These are phyloP conservation scores for Caiman crocodilus DNA, from an alignment of 2,797 vertebrate genomes.

Conservation along the genomic window DNA sequence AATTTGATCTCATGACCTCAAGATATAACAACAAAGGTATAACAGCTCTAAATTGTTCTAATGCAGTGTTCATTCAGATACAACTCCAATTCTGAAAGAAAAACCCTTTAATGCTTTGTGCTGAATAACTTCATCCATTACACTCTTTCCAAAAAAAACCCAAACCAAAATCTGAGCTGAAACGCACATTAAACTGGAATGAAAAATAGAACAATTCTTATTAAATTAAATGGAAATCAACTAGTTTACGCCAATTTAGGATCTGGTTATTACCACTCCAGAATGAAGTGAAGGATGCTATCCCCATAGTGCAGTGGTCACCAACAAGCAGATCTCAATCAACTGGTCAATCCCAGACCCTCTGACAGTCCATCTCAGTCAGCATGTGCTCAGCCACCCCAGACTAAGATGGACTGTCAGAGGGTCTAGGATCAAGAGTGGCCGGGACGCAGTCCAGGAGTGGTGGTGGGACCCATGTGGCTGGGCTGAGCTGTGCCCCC, in stretches of 20 bases:
- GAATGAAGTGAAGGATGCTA: not conserved
- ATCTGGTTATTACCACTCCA: not conserved
- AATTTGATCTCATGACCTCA: conserved; percentile 22
- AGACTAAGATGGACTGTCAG: no score
- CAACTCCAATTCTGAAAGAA: not conserved
- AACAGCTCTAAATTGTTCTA: conserved; percentile 20
- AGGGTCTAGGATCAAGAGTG: no score
- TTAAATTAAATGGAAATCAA: not conserved
- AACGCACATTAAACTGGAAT: not conserved
- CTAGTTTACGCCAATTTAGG: not conserved
- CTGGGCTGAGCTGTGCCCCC: no score
- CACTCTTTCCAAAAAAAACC: not conserved
- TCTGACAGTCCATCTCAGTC: no score
- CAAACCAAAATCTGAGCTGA: not conserved
- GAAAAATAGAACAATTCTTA: not conserved
- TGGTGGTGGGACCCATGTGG: no score
- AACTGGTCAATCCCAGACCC: no score
- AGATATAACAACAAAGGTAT: conserved; percentile 10
- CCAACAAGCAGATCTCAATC: no score
- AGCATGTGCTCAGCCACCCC: no score
- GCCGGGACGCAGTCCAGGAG: no score
- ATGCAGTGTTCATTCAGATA: conserved; percentile 27
- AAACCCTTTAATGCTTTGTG: not conserved
- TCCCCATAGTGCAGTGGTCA: not conserved
- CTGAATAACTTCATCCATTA: not conserved